These are phyloP conservation scores for Tinamus major DNA, from an alignment of 2,797 vertebrate species.

Conservation along the genomic window DNA sequence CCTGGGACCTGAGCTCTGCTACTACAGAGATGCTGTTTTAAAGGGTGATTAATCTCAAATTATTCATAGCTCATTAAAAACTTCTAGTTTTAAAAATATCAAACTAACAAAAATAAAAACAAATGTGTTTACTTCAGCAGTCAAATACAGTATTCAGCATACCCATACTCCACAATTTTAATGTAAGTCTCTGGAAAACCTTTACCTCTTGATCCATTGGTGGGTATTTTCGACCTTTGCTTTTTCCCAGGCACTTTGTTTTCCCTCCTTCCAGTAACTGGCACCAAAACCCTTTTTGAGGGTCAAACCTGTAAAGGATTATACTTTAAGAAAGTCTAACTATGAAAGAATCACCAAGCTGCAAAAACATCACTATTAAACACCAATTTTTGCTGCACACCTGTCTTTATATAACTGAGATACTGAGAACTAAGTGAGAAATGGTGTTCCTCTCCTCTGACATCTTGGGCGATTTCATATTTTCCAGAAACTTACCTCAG, in stretches of 20 bases:
- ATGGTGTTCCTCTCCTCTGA: not conserved
- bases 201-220: constrained; percentile 94
- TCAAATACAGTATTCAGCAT: not conserved
- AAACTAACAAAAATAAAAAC: not conserved
- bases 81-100: not conserved
- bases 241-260: constrained; percentile 97
- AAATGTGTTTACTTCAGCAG: not conserved
- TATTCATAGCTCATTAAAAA: not conserved
- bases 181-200: not conserved
- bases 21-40: not conserved
- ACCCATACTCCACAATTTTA: not conserved
- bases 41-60: not conserved
- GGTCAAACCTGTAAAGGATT: constrained; percentile 88
- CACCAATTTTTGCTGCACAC: not conserved
- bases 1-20: rapidly evolving
- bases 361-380: not conserved
- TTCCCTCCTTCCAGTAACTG: constrained; percentile 94
- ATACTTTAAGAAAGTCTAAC: not conserved
- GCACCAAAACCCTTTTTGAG: constrained; percentile 98
- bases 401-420: not conserved
- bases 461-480: not conserved
- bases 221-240: constrained; percentile 94
- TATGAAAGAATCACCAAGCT: not conserved
- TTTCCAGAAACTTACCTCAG: not conserved
- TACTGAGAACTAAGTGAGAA: not conserved